phyloP scores from a whole-genome alignment of 2,797 vertebrate genomes.

The Spinus olivaceus region DNA sequence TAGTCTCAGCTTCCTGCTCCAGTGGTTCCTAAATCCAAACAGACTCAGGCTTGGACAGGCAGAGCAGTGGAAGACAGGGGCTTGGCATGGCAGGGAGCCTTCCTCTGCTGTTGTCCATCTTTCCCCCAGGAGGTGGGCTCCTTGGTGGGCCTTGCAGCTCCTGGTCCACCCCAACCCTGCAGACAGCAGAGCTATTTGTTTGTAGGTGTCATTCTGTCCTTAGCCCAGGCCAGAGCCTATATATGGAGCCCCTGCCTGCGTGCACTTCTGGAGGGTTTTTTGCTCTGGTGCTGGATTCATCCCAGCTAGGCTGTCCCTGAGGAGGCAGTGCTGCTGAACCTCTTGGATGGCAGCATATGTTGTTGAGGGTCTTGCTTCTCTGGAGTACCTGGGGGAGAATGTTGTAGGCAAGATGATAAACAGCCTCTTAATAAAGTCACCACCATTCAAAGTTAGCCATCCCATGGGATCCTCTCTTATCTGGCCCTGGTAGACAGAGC shows the following conservation, averaged over 20 bases:
- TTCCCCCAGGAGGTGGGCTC: background rate
- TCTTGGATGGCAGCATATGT: background rate
- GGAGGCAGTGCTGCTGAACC: background rate
- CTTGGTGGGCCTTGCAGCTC: background rate
- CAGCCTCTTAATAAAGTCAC: constrained; percentile 1
- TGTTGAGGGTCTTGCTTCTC: background rate
- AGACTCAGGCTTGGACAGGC: background rate
- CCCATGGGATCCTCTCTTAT: background rate
- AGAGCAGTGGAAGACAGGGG: background rate
- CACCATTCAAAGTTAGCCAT: background rate
- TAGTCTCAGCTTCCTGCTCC: background rate
- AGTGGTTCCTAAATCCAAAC: background rate
- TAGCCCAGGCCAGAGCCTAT: constrained; percentile 37
- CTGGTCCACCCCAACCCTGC: background rate
- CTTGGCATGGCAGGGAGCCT: background rate
- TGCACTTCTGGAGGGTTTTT: constrained; percentile 41
- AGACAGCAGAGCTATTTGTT: constrained; percentile 55
- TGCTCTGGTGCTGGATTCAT: background rate
- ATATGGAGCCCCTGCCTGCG: constrained; percentile 30
- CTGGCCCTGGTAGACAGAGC: constrained; percentile 23
- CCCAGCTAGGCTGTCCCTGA: constrained; percentile 35
- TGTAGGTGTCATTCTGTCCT: constrained; percentile 32
- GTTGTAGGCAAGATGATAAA: background rate
- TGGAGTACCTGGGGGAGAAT: background rate
- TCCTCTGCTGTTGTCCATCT: background rate